Conservation (phyloP, 2,113 vertebrate species). For the Rhinoderma darwinii region DNA sequence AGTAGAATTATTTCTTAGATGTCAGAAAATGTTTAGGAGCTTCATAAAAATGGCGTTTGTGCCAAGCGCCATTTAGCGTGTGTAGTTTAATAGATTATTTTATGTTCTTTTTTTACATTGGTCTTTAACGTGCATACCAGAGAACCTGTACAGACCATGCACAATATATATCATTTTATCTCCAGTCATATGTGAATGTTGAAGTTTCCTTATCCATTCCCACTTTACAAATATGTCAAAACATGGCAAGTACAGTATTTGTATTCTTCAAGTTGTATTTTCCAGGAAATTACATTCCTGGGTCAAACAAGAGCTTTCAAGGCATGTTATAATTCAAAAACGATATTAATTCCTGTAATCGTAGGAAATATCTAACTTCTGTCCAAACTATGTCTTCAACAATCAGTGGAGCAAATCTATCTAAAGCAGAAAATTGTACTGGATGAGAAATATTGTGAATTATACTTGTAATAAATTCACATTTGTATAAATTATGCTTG, state of each 20-base stretch:
- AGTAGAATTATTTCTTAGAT: too few relatives aligned
- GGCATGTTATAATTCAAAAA: slow-evolving; percentile 17
- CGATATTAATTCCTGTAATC: slow-evolving; percentile 23
- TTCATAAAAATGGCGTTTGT: too few relatives aligned
- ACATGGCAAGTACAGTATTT: slow-evolving; percentile 49
- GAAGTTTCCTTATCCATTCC: neutral
- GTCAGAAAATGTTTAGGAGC: too few relatives aligned
- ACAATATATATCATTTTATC: neutral
- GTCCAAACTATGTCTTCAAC: neutral
- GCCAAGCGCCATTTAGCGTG: too few relatives aligned
- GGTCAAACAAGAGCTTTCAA: slow-evolving; percentile 27
- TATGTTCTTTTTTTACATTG: neutral
- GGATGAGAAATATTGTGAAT: neutral
- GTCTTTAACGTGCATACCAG: neutral
- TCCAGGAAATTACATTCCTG: slow-evolving; percentile 55
- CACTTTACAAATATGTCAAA: slow-evolving; percentile 36
- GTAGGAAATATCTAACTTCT: slow-evolving; percentile 1
- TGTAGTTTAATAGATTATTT: too few relatives aligned
- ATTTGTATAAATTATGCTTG: neutral
- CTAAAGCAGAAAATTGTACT: neutral
- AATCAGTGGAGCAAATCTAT: neutral
- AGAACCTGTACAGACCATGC: neutral
- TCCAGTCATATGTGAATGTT: slow-evolving; percentile 8
- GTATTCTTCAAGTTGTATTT: slow-evolving; percentile 36
- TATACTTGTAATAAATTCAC: neutral